A percentile compares a stretch with the other conserved stretches of the same genome.
Evolutionary conservation across 2,113 vertebrate species (phyloP).

Genomic region (Carassius carassius): DNA sequence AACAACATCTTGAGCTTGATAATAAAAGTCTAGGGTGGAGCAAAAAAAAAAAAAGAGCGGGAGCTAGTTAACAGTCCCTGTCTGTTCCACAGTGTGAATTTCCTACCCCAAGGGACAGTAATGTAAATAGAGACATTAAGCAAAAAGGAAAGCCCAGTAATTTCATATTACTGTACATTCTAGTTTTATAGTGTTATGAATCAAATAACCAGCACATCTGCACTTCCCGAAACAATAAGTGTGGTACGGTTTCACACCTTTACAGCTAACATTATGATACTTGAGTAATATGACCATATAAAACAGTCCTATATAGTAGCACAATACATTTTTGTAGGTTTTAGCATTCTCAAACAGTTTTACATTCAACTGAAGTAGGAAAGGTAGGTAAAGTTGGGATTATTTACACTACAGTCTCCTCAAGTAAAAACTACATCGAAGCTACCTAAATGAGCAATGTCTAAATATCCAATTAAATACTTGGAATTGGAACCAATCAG

Average conservation of each 20-base stretch:
- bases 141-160: conserved; percentile 4
- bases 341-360: not conserved
- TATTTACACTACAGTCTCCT: too few relatives aligned
- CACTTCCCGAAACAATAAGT: not conserved
- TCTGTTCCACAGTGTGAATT: conserved; percentile 24
- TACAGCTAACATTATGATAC: not conserved
- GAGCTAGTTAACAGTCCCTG: conserved; percentile 10
- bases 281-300: not conserved
- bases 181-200: conserved; percentile 31
- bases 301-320: not conserved
- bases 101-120: conserved; percentile 2
- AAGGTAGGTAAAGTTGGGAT: too few relatives aligned
- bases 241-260: not conserved
- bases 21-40: conserved; percentile 1
- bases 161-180: conserved; percentile 18
- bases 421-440: too few relatives aligned
- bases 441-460: too few relatives aligned
- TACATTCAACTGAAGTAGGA: not conserved
- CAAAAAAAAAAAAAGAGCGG: too few relatives aligned
- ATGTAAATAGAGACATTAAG: conserved; percentile 30
- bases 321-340: not conserved
- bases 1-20: conserved; percentile 2
- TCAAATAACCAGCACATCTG: not conserved
- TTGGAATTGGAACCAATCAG: too few relatives aligned
- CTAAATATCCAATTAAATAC: too few relatives aligned